phyloP scores from a whole-genome alignment of 2,888 invertebrate genomes.

The Hyles lineata region DNA sequence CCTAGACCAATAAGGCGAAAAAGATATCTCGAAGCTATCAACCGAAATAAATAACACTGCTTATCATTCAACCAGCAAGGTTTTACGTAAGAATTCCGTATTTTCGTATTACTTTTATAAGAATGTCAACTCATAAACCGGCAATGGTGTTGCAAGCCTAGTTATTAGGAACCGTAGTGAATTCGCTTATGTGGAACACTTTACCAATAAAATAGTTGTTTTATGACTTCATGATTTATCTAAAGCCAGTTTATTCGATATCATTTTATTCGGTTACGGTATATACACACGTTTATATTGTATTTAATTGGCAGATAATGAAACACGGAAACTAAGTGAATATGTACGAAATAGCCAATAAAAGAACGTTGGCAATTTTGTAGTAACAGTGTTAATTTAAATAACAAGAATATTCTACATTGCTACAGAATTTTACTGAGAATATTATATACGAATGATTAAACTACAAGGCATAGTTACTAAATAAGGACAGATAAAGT shows the following conservation, averaged over 20 bases:
- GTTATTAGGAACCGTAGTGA: slow-evolving; percentile 36
- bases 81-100: slow-evolving; percentile 16
- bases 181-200: slow-evolving; percentile 34
- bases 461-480: no score
- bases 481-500: no score
- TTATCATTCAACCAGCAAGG: not conserved
- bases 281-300: slow-evolving; percentile 1
- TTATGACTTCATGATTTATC: slow-evolving; percentile 42
- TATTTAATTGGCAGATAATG: not conserved
- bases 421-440: no score
- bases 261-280: slow-evolving; percentile 14
- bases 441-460: no score
- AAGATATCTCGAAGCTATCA: not conserved
- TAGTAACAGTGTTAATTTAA: no score
- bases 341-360: not conserved
- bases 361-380: no score
- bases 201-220: slow-evolving; percentile 41
- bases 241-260: slow-evolving; percentile 31
- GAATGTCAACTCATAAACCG: slow-evolving; percentile 31
- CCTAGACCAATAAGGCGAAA: not conserved
- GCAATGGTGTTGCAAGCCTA: slow-evolving; percentile 26
- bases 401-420: no score
- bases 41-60: slow-evolving; percentile 1
- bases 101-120: slow-evolving; percentile 29
- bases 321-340: not conserved